phyloP scores from a whole-genome alignment of 2,888 invertebrate species.

The Agapostemon virescens region DNA sequence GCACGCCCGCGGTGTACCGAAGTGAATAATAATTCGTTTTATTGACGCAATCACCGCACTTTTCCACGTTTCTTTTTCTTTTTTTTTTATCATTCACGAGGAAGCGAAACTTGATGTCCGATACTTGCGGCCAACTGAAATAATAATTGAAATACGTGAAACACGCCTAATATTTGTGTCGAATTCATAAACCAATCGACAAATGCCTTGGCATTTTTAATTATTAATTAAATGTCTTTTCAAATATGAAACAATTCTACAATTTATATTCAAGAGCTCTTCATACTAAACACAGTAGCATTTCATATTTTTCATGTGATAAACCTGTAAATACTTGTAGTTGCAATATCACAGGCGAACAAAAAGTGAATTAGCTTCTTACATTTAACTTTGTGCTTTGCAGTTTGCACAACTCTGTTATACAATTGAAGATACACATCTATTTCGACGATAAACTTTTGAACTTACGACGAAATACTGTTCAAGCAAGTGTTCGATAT shows the following conservation, averaged over 20 bases:
- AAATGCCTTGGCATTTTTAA: too few relatives aligned
- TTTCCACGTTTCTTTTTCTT: conserved; percentile 33
- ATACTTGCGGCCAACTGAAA: conserved; percentile 37
- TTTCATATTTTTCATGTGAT: too few relatives aligned
- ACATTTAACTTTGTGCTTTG: too few relatives aligned
- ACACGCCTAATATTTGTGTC: background rate
- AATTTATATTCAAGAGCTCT: too few relatives aligned
- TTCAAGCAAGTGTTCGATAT: too few relatives aligned
- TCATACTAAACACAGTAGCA: too few relatives aligned
- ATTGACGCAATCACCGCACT: conserved; percentile 51
- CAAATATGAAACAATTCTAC: too few relatives aligned
- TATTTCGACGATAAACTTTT: background rate
- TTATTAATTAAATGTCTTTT: too few relatives aligned
- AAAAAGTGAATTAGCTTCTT: background rate
- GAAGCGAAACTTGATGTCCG: conserved; percentile 34
- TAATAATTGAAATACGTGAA: background rate
- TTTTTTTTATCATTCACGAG: conserved; percentile 37
- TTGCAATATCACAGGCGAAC: too few relatives aligned
- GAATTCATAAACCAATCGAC: background rate
- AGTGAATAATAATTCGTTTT: conserved; percentile 54
- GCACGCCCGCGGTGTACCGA: conserved; percentile 18
- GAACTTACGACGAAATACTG: background rate
- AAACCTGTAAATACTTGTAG: too few relatives aligned
- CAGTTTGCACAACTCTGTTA: too few relatives aligned
- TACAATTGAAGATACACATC: background rate